Conservation (phyloP, 2,888 invertebrate genomes). For the Athrips mouffetella region DNA sequence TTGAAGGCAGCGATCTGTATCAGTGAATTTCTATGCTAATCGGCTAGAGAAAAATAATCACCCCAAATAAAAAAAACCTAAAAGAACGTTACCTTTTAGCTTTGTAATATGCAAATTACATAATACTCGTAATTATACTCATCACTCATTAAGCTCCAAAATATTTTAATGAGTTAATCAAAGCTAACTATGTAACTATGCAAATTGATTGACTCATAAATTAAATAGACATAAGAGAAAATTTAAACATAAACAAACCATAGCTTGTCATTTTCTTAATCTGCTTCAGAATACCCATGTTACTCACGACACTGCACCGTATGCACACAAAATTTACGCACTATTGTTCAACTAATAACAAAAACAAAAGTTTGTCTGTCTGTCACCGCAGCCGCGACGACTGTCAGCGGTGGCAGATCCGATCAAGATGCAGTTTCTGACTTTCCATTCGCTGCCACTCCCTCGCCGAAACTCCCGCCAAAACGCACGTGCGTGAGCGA, state of each 20-base stretch:
- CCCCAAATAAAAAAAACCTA: too few species aligned
- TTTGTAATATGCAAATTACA: too few species aligned
- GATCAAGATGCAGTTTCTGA: slow-evolving; percentile 40
- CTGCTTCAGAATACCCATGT: slow-evolving; percentile 70
- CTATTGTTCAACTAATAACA: slow-evolving; percentile 7
- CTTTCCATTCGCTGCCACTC: slow-evolving; percentile 39
- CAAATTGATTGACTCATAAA: neutral
- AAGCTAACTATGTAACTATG: neutral
- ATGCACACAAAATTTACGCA: slow-evolving; percentile 22
- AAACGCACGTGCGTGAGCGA: slow-evolving; percentile 29
- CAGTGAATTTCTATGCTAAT: slow-evolving; percentile 5
- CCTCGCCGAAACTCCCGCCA: slow-evolving; percentile 52
- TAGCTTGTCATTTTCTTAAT: slow-evolving; percentile 64
- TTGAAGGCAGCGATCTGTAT: neutral
- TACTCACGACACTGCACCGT: slow-evolving; percentile 25
- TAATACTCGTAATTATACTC: too few species aligned
- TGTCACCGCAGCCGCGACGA: slow-evolving; percentile 38
- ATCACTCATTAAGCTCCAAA: too few species aligned
- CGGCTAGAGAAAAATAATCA: too few species aligned
- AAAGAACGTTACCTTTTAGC: too few species aligned
- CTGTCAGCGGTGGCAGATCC: slow-evolving; percentile 47
- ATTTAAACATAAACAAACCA: slow-evolving; percentile 45
- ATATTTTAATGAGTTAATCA: neutral
- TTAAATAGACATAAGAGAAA: slow-evolving; percentile 9
- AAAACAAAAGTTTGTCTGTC: slow-evolving; percentile 26